phyloP scores from a whole-genome alignment of 2,888 invertebrate genomes.

The Scaeva pyrastri region DNA sequence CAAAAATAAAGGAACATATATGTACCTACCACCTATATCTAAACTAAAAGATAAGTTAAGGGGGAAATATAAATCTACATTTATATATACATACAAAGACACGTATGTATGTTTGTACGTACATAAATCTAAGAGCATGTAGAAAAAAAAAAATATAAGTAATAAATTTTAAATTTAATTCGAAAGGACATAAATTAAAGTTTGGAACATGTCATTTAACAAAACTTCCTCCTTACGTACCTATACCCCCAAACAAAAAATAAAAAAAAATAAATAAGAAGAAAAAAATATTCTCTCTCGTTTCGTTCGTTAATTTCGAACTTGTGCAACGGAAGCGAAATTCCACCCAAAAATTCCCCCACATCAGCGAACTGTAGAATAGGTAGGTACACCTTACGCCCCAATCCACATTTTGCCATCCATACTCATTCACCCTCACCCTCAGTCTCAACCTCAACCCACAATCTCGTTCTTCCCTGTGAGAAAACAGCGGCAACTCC shows the following conservation, averaged over 20 bases:
- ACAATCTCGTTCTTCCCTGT: constrained; percentile 23
- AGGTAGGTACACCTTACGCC: not conserved
- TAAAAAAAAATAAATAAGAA: not conserved
- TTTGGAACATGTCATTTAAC: constrained; percentile 84
- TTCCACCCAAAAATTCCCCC: constrained; percentile 44
- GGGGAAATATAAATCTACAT: constrained; percentile 44
- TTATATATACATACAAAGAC: constrained; percentile 36
- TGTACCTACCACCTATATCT: not conserved
- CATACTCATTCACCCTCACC: not conserved
- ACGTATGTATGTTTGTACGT: no score
- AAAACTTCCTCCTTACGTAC: constrained; percentile 77
- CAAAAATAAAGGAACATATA: not conserved
- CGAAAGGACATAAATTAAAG: constrained; percentile 84
- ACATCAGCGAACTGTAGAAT: not conserved
- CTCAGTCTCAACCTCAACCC: not conserved
- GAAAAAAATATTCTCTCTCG: constrained; percentile 26
- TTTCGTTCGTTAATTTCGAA: constrained; percentile 68
- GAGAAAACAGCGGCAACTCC: constrained; percentile 29
- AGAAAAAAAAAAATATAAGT: constrained; percentile 72
- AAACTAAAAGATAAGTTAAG: constrained; percentile 29
- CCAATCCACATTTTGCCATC: not conserved
- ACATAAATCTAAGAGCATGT: not conserved
- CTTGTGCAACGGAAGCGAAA: constrained; percentile 70
- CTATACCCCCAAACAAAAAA: not conserved
- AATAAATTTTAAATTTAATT: constrained; percentile 84